Conservation (phyloP, 2,113 vertebrate genomes). For the Diglossa brunneiventris region DNA sequence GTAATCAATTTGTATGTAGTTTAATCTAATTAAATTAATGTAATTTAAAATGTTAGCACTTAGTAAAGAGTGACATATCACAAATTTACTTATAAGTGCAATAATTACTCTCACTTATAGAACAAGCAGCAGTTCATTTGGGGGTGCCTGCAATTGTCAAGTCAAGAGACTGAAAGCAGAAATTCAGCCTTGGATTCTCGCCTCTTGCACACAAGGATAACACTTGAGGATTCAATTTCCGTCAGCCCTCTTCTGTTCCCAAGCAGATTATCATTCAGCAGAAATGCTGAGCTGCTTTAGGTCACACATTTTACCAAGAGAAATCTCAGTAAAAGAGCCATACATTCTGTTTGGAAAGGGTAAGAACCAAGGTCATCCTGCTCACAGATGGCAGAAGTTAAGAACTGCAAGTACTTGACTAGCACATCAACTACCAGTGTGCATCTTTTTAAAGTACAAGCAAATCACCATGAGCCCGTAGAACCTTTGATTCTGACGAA, state of each 20-base stretch:
- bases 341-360: neutral
- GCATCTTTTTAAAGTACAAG: neutral
- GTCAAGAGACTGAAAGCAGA: neutral
- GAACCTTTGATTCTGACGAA: neutral
- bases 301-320: neutral
- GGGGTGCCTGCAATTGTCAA: neutral
- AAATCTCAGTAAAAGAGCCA: neutral
- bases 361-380: conserved; percentile 14
- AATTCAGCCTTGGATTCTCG: neutral
- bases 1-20: neutral
- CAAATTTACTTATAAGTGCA: neutral
- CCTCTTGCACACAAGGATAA: neutral
- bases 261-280: neutral
- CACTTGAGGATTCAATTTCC: neutral
- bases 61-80: neutral
- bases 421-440: neutral
- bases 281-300: neutral
- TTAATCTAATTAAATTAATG: neutral
- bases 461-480: neutral
- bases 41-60: neutral
- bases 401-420: neutral
- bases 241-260: neutral
- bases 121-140: neutral
- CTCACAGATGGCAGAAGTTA: neutral
- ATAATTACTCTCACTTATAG: neutral